Evolutionary conservation across 2,797 vertebrate genomes (phyloP).

Genomic region (Lycodopsis pacificus): DNA sequence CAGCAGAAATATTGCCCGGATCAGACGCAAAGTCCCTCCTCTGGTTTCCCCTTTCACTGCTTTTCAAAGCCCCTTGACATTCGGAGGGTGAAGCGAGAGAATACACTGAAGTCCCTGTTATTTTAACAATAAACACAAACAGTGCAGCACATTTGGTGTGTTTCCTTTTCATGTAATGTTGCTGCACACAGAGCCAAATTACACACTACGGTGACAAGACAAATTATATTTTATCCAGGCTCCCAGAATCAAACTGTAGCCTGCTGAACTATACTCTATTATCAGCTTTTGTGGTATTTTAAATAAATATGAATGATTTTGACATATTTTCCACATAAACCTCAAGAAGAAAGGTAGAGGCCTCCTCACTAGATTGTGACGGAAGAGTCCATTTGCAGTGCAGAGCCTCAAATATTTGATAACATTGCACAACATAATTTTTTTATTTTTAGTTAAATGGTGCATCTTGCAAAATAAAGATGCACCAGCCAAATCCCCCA

Average conservation of each 20-base stretch:
- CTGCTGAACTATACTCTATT: not conserved
- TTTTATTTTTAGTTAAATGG: not conserved
- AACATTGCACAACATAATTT: not conserved
- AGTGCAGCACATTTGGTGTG: slow-evolving; percentile 13
- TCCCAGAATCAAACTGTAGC: not conserved
- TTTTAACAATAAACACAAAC: slow-evolving; percentile 42
- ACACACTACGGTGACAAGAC: slow-evolving; percentile 10
- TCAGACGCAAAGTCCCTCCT: slow-evolving; percentile 55
- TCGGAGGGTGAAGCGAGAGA: slow-evolving; percentile 28
- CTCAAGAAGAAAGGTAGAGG: not conserved
- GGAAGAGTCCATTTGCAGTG: not conserved
- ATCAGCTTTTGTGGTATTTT: not conserved
- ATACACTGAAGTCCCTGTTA: not conserved
- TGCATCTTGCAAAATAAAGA: not conserved
- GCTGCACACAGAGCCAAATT: slow-evolving; percentile 26
- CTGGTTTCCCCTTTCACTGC: slow-evolving; percentile 52
- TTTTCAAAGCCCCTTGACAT: slow-evolving; percentile 59
- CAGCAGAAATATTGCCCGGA: slow-evolving; percentile 74
- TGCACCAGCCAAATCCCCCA: not conserved
- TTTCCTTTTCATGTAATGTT: slow-evolving; percentile 27
- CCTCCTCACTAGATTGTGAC: not conserved
- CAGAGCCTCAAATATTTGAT: not conserved
- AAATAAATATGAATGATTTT: not conserved
- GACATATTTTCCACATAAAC: not conserved
- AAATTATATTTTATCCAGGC: not conserved